Base-by-base conservation (phyloP, 2,797 vertebrate genomes). In the Acropternis orthonyx region DNA sequence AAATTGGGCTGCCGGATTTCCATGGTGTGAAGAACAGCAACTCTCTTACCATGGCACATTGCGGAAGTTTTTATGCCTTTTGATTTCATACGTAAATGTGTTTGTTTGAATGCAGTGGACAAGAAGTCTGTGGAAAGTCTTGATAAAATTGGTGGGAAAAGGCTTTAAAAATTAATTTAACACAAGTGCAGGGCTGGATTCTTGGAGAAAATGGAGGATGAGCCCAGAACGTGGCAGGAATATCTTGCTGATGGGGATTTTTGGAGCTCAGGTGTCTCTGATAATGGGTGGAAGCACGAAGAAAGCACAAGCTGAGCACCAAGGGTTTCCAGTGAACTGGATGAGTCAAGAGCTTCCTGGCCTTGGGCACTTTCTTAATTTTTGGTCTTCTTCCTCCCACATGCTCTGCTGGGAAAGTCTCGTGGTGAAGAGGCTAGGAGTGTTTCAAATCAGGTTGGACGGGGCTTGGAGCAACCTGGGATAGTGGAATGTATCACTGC, bases 71-170 rank as follows among this genome's bases (percentile, higher is more conserved):
- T 79, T 30, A 11, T 5, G 7, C 14, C 12, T 80, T 89, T 61
- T 9, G 4, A 55, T 51, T 77, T 68, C 59, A 23, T 7, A 56
- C 0, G 0, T 6, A 3, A 62, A 55, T 2, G 0, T 2, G 4
- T 30, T 27, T 52, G 24, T 30, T 61, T 27, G 9, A 56, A 32
- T 3, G 39, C 7, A 74, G 48, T 1, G 62, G 17, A 8, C 8
- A 49, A 88, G 27, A 0, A 0, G 12, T 24, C 6, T 30, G 12
- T 6, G 5, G 24, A 37, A 4, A 79, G 5, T 9, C 41, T 28
- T 18, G 22, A 84, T 15, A 17, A 59, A 69, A 55, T 1, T 18
- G 5, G 14, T n/a, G n/a, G n/a, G 21, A n/a, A n/a, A 81, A 78
- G 51, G 4, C 4, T 77, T 54, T 54, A 43, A 76, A 82, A 77